phyloP scores from a whole-genome alignment of 2,113 vertebrate species.

The Clarias macrocephalus region DNA sequence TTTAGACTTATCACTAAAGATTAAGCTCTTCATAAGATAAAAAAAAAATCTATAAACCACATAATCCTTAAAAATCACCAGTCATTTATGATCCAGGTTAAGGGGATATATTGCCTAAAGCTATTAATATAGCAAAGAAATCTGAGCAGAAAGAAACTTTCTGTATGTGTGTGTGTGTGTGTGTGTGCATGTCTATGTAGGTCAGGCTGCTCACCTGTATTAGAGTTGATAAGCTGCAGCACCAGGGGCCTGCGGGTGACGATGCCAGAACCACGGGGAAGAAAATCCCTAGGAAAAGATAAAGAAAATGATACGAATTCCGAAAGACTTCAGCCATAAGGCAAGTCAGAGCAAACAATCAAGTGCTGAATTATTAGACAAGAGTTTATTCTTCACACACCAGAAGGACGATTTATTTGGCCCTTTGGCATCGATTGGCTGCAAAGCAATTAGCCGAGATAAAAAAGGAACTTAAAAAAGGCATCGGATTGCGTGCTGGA shows the following conservation, averaged over 20 bases:
- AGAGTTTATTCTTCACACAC: background rate
- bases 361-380: background rate
- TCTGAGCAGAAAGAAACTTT: background rate
- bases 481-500: background rate
- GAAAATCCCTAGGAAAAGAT: slow-evolving; percentile 71
- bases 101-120: background rate
- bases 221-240: slow-evolving; percentile 76
- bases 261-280: slow-evolving; percentile 69
- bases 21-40: background rate
- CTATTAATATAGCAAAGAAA: background rate
- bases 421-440: background rate
- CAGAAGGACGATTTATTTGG: slow-evolving; percentile 38
- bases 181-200: background rate
- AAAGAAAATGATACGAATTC: slow-evolving; percentile 4
- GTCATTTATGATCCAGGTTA: background rate
- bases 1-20: background rate
- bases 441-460: slow-evolving; percentile 13
- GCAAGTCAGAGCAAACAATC: background rate
- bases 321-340: background rate
- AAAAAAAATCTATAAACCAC: too few relatives aligned
- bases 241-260: slow-evolving; percentile 69
- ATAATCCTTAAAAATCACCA: too few relatives aligned
- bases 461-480: background rate
- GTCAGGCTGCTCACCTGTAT: slow-evolving; percentile 66
- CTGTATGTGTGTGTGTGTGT: background rate